These are phyloP conservation scores for Ctenopoma multispine DNA, from an alignment of 2,797 vertebrate species.

Conservation along the genomic window DNA sequence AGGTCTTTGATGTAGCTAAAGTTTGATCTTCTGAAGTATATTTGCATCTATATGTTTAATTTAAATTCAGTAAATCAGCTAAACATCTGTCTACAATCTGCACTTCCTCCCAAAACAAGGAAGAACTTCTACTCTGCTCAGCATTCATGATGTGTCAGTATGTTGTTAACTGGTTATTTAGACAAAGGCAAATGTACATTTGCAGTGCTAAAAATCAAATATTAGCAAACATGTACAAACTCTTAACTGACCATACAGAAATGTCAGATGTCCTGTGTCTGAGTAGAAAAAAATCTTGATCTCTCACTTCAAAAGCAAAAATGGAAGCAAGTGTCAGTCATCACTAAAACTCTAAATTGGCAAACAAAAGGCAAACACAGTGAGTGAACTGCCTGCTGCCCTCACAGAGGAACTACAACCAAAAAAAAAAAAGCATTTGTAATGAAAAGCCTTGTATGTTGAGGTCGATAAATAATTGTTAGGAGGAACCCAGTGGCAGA, in stretches of 20 bases:
- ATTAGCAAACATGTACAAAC: not conserved
- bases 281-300: conserved; percentile 6
- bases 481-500: conserved; percentile 53
- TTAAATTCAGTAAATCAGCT: not conserved
- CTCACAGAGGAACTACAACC: not conserved
- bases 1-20: not conserved
- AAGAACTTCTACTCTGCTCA: no score
- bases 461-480: conserved; percentile 72
- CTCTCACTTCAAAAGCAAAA: conserved; percentile 4
- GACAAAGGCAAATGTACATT: no score
- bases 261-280: not conserved
- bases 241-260: not conserved
- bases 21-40: not conserved
- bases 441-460: conserved; percentile 58
- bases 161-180: no score
- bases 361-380: conserved; percentile 9
- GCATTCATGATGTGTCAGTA: no score
- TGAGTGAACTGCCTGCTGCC: conserved; percentile 16
- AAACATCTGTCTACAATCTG: not conserved
- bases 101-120: not conserved
- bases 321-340: conserved; percentile 11
- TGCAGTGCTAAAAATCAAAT: no score
- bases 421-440: conserved; percentile 51
- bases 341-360: conserved; percentile 16
- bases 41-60: not conserved